These are phyloP conservation scores for Cebidichthys violaceus DNA, from an alignment of 2,113 vertebrate genomes.

Conservation along the genomic window DNA sequence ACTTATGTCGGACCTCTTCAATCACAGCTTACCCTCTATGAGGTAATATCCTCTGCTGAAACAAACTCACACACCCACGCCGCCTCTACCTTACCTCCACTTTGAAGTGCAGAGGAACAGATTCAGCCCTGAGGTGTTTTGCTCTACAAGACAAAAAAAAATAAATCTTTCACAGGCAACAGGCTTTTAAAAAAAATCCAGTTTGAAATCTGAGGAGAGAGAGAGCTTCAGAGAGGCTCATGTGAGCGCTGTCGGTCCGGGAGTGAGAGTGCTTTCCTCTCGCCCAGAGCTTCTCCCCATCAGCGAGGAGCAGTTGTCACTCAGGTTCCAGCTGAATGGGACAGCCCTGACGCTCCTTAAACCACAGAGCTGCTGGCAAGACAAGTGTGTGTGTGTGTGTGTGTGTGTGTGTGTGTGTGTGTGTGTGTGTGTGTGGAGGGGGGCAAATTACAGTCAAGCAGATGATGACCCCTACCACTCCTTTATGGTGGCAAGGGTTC, in stretches of 20 bases:
- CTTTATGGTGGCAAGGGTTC: slow-evolving; percentile 52
- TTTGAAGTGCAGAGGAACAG: slow-evolving; percentile 46
- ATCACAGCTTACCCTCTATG: slow-evolving; percentile 71
- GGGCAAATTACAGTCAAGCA: slow-evolving; percentile 55
- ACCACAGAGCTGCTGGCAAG: slow-evolving; percentile 63
- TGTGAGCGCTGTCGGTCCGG: slow-evolving; percentile 33
- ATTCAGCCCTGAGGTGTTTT: slow-evolving; percentile 45
- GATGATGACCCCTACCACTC: slow-evolving; percentile 68
- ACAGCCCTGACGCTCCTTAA: slow-evolving; percentile 64
- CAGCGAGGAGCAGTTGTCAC: slow-evolving; percentile 74
- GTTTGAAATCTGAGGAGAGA: slow-evolving; percentile 13
- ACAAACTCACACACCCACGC: slow-evolving; percentile 44
- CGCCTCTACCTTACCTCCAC: slow-evolving; percentile 58
- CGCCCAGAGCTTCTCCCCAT: slow-evolving; percentile 38
- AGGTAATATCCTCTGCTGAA: slow-evolving; percentile 76
- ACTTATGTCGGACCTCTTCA: slow-evolving; percentile 72
- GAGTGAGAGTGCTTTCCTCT: slow-evolving; percentile 45
- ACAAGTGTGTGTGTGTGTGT: slow-evolving; percentile 56
- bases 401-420: neutral
- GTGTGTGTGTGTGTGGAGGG: neutral
- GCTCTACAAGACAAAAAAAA: slow-evolving; percentile 22
- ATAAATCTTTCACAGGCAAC: neutral
- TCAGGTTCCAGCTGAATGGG: slow-evolving; percentile 62
- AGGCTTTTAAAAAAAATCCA: neutral
- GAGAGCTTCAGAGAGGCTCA: slow-evolving; percentile 26